Base-by-base conservation (phyloP, 1,140 invertebrate species). In the Luehdorfia chinensis region DNA sequence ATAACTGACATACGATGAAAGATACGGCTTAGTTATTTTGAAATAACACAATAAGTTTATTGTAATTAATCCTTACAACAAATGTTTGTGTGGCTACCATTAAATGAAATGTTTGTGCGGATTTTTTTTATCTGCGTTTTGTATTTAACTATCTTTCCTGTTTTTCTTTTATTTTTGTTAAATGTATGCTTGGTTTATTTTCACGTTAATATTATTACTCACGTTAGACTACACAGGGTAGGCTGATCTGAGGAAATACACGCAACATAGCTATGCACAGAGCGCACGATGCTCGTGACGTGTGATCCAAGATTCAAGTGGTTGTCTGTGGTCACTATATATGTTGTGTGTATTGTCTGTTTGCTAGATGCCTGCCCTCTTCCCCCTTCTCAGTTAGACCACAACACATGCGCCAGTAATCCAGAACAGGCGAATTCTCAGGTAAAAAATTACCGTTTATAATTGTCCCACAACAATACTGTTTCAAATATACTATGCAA, bases 311-410 rank as follows among this genome's bases (percentile, higher is more conserved):
- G 83, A 80, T 78, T 76, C 66, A 66, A 72, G 78, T 77, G 76
- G 77, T 84, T 86, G 73, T 86, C 83, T 86, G 78, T 86, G 83
- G 79, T 84, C 83, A 86, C 79, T 86, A 80, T 86, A 80, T 81
- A 88, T 87, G 87, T 88, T 83, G 87, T 87, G 87, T 88, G 87
- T 88, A 87, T 88, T 88, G 85, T 88, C 81, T 88, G 87, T 86
- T 88, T 87, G 87, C 87, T 88, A 90, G 89, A 90, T 90, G 89
- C 89, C 89, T 90, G 89, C 89, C 88, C 88, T 88, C 89, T 88
- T 88, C 88, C 89, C 88, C 85, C 85, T 88, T 90, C 89, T 90
- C 89, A 89, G 88, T 90, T 90, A 90, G 89, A 90, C 89, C 89
- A 89, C 88, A 88, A 87, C 87, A 88, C 87, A 87, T 86, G 76